Evolutionary conservation across 2,113 vertebrate genomes (phyloP), one percentile per base, ranked within the genome.

Genomic region (Psittacula cyanocephala): DNA sequence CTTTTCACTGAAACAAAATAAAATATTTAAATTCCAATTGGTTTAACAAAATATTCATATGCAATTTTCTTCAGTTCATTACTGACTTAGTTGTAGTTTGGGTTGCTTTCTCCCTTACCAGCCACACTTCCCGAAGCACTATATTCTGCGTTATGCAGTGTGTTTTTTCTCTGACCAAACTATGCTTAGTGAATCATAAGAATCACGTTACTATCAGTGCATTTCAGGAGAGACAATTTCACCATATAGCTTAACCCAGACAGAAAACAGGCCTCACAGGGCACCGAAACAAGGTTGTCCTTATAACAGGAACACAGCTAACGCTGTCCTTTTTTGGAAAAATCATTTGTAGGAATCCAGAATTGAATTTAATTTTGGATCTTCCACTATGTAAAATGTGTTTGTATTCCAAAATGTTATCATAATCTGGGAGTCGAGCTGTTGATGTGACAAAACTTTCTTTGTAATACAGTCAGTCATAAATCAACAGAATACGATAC

Each of bases 41-140:
- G 19, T 47, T 88, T 77, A 80, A 63, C 49, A 83, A 90, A 88
- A 94, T 83, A 83, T 86, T 97, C 24, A 76, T 75, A 44, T 68
- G 47, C 39, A 84, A 47, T 92, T 65, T 92, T 91, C 35, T 76
- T 78, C 28, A 62, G 22, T 69, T 84, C 37, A 37, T 59, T 95
- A 57, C 52, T 59, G 37, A 77, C 29, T 89, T 86, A 78, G 43
- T 47, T 75, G 23, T 41, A 79, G 65, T 68, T 82, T 92, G 44
- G 15, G 53, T 76, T 49, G 37, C n/a, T 85, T 79, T 62, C 41
- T 85, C 23, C 49, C 72, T 81, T 91, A 87, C 85, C 70, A 93
- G 62, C 33, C 46, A 44, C 8, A 24, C 6, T 95, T 53, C 67
- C 59, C 76, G 77, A 60, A 69, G 62, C 33, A 37, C 29, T 65